These are phyloP conservation scores for Latrodectus geometricus DNA, from an alignment of 1,140 invertebrate genomes.

Conservation along the genomic window DNA sequence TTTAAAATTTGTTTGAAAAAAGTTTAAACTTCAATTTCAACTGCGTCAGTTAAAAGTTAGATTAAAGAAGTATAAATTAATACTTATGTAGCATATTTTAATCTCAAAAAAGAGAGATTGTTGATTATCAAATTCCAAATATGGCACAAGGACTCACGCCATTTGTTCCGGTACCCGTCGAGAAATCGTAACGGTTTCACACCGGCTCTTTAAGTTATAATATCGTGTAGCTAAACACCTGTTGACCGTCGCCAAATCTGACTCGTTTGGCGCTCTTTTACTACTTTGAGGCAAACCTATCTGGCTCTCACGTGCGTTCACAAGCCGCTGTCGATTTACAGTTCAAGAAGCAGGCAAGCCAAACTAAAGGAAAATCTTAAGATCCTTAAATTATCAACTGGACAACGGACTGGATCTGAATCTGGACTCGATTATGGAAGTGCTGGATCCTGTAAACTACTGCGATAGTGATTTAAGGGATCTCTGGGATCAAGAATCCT, in stretches of 20 bases:
- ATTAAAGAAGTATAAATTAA: too few species aligned
- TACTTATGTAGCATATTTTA: too few species aligned
- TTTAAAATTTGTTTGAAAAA: too few species aligned
- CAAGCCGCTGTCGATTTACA: constrained; percentile 37
- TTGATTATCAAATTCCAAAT: too few species aligned
- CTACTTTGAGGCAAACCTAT: constrained; percentile 34
- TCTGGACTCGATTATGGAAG: constrained; percentile 47
- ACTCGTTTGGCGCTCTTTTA: constrained; percentile 21
- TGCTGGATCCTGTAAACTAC: constrained; percentile 41
- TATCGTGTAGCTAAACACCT: constrained; percentile 28
- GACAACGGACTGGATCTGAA: constrained; percentile 40
- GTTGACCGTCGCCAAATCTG: constrained; percentile 26
- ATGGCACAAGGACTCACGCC: neutral
- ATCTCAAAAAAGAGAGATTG: too few species aligned
- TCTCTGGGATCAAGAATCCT: constrained; percentile 48
- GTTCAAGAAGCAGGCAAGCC: constrained; percentile 32
- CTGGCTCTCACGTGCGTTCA: constrained; percentile 25
- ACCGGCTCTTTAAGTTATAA: neutral
- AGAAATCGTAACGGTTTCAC: constrained; percentile 6
- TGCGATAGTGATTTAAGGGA: constrained; percentile 45
- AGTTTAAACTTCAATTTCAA: too few species aligned
- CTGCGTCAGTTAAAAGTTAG: too few species aligned
- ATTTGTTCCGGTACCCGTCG: neutral
- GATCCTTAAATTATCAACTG: neutral
- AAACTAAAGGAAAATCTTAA: constrained; percentile 6